Evolutionary conservation across 2,888 invertebrate genomes (phyloP).

Genomic region (Chymomyza procnemis): DNA sequence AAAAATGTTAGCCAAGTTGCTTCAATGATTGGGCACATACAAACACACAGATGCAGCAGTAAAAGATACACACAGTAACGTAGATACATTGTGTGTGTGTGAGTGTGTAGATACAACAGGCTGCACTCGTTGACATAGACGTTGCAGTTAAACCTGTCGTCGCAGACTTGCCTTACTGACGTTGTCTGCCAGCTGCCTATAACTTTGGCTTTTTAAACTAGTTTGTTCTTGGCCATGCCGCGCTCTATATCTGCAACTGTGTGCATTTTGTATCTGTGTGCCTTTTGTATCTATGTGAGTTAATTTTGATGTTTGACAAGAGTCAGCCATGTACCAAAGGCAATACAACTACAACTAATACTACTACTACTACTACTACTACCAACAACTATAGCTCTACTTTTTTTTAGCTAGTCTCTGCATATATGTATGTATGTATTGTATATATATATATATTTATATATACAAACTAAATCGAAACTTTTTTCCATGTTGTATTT

Average conservation of each 20-base stretch:
- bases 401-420: constrained; percentile 3
- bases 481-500: constrained; percentile 30
- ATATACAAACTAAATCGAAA: constrained; percentile 46
- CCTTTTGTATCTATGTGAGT: constrained; percentile 34
- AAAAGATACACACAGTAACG: constrained; percentile 16
- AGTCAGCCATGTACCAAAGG: constrained; percentile 43
- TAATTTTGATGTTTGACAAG: constrained; percentile 56
- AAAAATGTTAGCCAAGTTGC: constrained; percentile 26
- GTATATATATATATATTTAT: constrained; percentile 15
- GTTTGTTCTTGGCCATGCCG: constrained; percentile 40
- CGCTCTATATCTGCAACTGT: not conserved
- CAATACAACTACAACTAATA: constrained; percentile 30
- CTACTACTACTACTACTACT: too few relatives aligned
- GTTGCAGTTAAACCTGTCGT: constrained; percentile 44
- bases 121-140: constrained; percentile 20
- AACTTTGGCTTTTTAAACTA: constrained; percentile 63
- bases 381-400: constrained; percentile 22
- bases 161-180: constrained; percentile 1
- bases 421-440: constrained; percentile 18
- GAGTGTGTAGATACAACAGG: constrained; percentile 3
- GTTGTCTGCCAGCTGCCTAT: constrained; percentile 48
- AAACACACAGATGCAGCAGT: constrained; percentile 7
- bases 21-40: constrained; percentile 32
- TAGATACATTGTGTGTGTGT: not conserved
- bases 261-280: not conserved